A percentile compares a stretch with the other conserved stretches of the same genome.
These are phyloP conservation scores for Scophthalmus maximus DNA, from an alignment of 2,113 vertebrate species.

Conservation along the genomic window DNA sequence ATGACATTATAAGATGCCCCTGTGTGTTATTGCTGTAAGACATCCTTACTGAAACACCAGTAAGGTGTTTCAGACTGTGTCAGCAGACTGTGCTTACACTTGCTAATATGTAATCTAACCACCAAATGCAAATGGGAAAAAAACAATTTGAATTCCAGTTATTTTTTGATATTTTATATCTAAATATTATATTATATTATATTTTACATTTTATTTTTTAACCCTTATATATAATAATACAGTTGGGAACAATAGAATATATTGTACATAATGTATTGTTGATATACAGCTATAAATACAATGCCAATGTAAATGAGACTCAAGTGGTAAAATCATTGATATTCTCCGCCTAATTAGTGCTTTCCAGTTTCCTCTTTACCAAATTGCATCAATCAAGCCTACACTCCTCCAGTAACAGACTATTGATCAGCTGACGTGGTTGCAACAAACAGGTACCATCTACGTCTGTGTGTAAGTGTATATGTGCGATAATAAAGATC, in stretches of 20 bases:
- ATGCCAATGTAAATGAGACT: constrained; percentile 14
- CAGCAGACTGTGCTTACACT: neutral
- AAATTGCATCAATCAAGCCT: constrained; percentile 38
- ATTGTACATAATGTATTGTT: neutral
- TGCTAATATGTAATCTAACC: neutral
- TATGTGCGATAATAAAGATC: constrained; percentile 7
- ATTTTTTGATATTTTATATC: too few species aligned
- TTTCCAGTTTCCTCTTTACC: constrained; percentile 23
- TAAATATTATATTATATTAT: too few species aligned
- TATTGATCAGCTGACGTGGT: constrained; percentile 51
- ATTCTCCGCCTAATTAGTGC: constrained; percentile 52
- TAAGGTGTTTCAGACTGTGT: too few species aligned
- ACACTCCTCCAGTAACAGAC: constrained; percentile 40
- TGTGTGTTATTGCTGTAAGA: constrained; percentile 8
- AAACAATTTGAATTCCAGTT: too few species aligned
- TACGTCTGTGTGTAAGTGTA: constrained; percentile 22
- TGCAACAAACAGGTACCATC: constrained; percentile 17
- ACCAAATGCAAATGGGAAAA: neutral
- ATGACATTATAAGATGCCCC: neutral
- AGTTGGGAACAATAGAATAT: neutral
- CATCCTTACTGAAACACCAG: neutral
- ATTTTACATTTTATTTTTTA: too few species aligned
- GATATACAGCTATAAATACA: neutral
- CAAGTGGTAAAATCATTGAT: constrained; percentile 27
- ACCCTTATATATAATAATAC: too few species aligned